Evolutionary conservation across 2,113 vertebrate genomes (phyloP).

Genomic region (Prunella fulvescens): DNA sequence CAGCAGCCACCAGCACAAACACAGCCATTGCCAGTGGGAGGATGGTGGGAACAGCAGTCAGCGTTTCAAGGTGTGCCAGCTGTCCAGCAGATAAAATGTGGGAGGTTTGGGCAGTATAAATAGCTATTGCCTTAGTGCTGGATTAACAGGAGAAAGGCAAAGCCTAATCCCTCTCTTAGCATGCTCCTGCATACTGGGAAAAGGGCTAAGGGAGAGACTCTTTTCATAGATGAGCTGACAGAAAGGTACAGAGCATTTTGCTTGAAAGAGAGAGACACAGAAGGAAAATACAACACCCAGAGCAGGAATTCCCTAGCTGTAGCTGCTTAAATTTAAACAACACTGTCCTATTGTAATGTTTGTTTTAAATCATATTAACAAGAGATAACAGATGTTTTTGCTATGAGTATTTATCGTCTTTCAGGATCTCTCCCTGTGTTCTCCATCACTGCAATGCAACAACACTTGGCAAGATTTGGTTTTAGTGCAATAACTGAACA

Average conservation of each 20-base stretch:
- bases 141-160: background rate
- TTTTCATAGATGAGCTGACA: background rate
- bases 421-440: background rate
- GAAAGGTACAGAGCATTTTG: background rate
- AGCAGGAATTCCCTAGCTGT: background rate
- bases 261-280: background rate
- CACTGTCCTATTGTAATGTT: background rate
- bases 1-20: background rate
- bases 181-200: background rate
- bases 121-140: background rate
- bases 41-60: background rate
- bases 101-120: background rate
- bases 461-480: background rate
- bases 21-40: background rate
- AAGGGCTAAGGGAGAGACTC: background rate
- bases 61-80: background rate
- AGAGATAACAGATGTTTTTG: background rate
- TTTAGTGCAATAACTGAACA: background rate
- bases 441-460: background rate
- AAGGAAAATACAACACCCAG: fast-evolving
- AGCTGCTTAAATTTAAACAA: background rate
- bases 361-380: background rate
- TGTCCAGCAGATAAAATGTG: background rate
- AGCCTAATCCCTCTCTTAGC: background rate
- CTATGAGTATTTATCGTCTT: background rate